Base-by-base conservation (phyloP, 2,888 invertebrate species). In the Lasioglossum figueresi region DNA sequence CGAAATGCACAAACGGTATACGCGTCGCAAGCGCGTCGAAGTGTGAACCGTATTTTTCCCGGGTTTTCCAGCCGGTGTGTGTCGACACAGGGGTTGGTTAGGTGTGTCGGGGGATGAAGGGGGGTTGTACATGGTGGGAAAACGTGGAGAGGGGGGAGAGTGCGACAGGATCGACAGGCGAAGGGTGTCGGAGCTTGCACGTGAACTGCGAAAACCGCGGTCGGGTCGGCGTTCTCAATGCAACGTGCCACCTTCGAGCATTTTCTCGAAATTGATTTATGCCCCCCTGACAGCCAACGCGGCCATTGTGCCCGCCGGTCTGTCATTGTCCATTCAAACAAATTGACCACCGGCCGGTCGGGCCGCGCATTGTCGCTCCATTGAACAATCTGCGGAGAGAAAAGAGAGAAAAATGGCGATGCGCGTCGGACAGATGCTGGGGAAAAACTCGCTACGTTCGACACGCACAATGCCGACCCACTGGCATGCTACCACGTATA, bases 301-400 rank as follows among this genome's bases (percentile, higher is more conserved):
- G 76, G 79, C 80, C 81, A 88, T 89, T 89, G 89, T 90, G 82
- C 75, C 48, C 63, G 79, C 82, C 76, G 80, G 87, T 82, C 90
- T 88, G 90, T 91, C 90, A 91, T 92, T 91, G 92, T 92, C 91
- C 92, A 88, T 90, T 91, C 92, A 89, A 93, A 92, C 92, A 93
- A 93, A 93, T 93, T 93, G 92, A 93, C 92, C 93, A 89, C 90
- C 92, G 90, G 88, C 88, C 80, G 89, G 88, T 14, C 89, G 86
- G 83, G 84, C 82, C 88, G 76, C 85, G 84, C 89, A 89, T 91
- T 92, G 92, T 92, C 90, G 90, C 86, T 83, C 86, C 91, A 88
- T 91, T 91, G 91, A 92, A 91, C 92, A 90, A 92, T 92, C 88
- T 88, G 88, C 87, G 85, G 85, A 88, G 87, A 85, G 89, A 92